Conservation (phyloP, 2,797 vertebrate genomes). For the Psittacula derbiana region DNA sequence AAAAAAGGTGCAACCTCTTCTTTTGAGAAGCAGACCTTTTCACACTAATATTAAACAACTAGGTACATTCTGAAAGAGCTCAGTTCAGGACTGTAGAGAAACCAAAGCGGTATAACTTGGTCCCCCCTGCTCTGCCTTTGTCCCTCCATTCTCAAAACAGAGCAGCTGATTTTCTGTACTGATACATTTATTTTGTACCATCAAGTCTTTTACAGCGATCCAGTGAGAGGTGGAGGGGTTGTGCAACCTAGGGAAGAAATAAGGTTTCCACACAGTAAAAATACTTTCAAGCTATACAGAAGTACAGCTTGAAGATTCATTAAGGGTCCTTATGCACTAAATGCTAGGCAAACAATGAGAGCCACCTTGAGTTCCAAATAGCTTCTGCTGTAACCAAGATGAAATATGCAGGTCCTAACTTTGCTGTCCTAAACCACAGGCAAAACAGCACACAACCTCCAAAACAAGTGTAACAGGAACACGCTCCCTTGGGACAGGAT, state of each 20-base stretch:
- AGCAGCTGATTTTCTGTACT: neutral
- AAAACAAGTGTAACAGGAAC: neutral
- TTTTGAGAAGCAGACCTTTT: neutral
- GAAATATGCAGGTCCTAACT: neutral
- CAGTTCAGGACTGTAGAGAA: neutral
- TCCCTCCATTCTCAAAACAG: neutral
- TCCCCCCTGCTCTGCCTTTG: fast-evolving
- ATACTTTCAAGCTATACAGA: neutral
- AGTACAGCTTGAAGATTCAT: neutral
- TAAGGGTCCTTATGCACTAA: neutral
- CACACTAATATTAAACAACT: neutral
- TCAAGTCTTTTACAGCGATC: neutral
- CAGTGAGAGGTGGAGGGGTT: neutral
- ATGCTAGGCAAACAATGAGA: neutral
- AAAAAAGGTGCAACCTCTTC: neutral
- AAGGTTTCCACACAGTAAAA: neutral
- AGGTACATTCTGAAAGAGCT: neutral
- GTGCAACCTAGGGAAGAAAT: neutral
- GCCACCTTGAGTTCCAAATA: neutral
- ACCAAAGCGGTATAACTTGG: neutral
- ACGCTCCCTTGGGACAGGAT: neutral
- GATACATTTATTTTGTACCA: neutral
- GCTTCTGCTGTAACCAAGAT: neutral
- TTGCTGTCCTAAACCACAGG: neutral
- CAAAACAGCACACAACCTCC: neutral